Evolutionary conservation across 2,797 vertebrate genomes (phyloP).

Genomic region (Alectoris magna): DNA sequence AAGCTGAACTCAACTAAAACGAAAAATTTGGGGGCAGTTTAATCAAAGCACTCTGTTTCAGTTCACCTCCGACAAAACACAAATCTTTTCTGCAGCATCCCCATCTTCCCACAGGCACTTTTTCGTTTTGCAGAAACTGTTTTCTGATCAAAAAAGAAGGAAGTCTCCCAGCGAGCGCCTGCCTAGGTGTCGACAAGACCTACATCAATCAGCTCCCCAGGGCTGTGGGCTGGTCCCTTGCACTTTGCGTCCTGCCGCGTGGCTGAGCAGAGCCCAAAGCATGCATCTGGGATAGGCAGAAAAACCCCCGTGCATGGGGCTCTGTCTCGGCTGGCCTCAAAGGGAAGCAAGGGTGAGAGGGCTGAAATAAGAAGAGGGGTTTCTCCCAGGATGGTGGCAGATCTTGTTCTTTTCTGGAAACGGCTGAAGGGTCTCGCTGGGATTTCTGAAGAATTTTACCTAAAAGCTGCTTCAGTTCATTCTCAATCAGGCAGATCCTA

Average conservation of each 20-base stretch:
- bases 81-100: neutral
- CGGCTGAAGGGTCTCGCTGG: neutral
- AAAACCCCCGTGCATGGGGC: neutral
- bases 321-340: neutral
- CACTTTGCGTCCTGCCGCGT: neutral
- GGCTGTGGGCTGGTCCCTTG: neutral
- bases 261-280: neutral
- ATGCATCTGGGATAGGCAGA: neutral
- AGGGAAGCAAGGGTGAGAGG: neutral
- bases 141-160: neutral
- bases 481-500: neutral
- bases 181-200: neutral
- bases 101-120: neutral
- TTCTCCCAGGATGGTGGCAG: neutral
- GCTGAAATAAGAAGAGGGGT: neutral
- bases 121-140: neutral
- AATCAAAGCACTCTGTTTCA: rapidly evolving
- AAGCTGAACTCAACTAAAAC: neutral
- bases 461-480: neutral
- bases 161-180: neutral
- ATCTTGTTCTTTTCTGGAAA: neutral
- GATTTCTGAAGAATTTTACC: neutral
- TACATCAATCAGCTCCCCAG: rapidly evolving
- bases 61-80: neutral
- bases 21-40: neutral